phyloP scores from a whole-genome alignment of 2,888 invertebrate species.

The Lucinisca nassula region DNA sequence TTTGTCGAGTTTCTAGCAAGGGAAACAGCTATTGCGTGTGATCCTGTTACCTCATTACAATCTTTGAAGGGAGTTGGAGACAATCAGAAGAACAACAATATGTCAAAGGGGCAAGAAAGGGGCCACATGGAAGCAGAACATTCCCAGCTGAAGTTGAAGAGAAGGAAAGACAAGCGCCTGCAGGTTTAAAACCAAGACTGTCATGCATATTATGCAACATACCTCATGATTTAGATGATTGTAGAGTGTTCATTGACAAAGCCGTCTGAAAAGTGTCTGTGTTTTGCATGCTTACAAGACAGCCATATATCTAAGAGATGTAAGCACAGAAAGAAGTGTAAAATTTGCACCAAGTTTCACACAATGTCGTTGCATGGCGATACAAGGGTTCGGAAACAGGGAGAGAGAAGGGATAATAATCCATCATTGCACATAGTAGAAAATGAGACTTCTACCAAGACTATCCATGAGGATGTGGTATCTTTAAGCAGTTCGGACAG shows the following conservation, averaged over 20 bases:
- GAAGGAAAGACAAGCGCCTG: background rate
- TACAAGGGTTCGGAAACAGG: background rate
- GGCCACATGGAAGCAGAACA: background rate
- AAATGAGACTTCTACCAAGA: background rate
- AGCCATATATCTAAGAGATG: constrained; percentile 52
- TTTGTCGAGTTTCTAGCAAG: constrained; percentile 59
- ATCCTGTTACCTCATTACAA: constrained; percentile 61
- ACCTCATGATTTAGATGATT: constrained; percentile 46
- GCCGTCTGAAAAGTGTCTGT: constrained; percentile 38
- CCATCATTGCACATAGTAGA: background rate
- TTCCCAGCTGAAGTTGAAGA: background rate
- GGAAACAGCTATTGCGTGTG: constrained; percentile 66
- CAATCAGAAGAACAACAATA: background rate
- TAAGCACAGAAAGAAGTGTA: constrained; percentile 39
- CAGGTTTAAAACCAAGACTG: background rate
- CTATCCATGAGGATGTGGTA: background rate
- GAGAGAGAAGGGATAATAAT: background rate
- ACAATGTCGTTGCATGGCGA: constrained; percentile 57
- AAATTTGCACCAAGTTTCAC: constrained; percentile 38
- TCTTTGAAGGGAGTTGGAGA: constrained; percentile 5
- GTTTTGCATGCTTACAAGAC: constrained; percentile 44
- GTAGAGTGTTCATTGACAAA: constrained; percentile 31
- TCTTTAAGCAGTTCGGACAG: background rate
- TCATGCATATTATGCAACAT: constrained; percentile 30
- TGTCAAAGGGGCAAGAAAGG: background rate